Evolutionary conservation across 2,888 invertebrate genomes (phyloP).

Genomic region (Galerucella calmariensis): DNA sequence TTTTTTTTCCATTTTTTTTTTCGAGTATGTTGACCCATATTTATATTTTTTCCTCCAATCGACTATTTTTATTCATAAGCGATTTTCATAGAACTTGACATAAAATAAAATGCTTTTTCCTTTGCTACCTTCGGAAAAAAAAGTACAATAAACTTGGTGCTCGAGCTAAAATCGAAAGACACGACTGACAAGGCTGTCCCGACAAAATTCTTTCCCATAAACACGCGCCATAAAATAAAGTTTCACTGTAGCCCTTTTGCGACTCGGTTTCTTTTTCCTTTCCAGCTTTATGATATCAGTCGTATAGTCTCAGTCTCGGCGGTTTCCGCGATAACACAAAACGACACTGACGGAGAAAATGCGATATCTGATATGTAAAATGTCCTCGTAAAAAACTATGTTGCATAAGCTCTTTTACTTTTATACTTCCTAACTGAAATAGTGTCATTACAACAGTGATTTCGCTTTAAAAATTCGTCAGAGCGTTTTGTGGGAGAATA

Average conservation of each 20-base stretch:
- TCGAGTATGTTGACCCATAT: neutral
- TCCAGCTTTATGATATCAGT: conserved; percentile 24
- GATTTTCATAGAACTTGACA: neutral
- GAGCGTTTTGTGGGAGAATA: no score
- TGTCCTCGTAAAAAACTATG: conserved; percentile 29
- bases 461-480: no score
- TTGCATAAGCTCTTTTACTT: conserved; percentile 27
- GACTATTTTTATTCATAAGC: no score
- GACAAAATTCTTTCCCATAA: conserved; percentile 31
- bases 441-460: neutral
- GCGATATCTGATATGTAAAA: conserved; percentile 37
- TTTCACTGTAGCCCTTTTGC: conserved; percentile 25
- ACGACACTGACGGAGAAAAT: conserved; percentile 20
- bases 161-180: conserved; percentile 13
- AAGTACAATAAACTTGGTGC: neutral
- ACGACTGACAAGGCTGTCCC: conserved; percentile 8
- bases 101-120: neutral
- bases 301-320: conserved; percentile 22
- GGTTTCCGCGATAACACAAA: conserved; percentile 35
- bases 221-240: conserved; percentile 32
- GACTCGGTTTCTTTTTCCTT: neutral
- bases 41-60: neutral
- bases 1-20: conserved; percentile 40
- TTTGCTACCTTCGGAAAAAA: neutral
- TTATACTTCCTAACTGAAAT: conserved; percentile 11